Evolutionary conservation across 2,797 vertebrate species (phyloP).

Genomic region (Galaxias olidus): DNA sequence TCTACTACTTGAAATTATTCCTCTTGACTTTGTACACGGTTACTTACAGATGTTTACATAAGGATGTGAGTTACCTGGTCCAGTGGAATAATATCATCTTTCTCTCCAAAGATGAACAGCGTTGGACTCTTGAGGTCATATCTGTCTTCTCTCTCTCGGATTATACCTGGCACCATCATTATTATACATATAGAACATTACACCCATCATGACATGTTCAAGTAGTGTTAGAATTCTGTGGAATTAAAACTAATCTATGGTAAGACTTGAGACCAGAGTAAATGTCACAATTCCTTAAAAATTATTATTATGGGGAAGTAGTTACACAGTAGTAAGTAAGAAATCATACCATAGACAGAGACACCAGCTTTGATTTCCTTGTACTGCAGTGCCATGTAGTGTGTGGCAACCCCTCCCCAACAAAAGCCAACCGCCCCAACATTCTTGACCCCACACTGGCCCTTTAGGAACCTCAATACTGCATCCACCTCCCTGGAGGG

Average conservation of each 20-base stretch:
- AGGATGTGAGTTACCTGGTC: slow-evolving; percentile 72
- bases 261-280: no score
- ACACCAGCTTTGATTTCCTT: slow-evolving; percentile 75
- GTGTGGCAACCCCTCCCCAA: slow-evolving; percentile 78
- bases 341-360: slow-evolving; percentile 73
- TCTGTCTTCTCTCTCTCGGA: slow-evolving; percentile 71
- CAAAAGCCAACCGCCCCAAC: slow-evolving; percentile 78
- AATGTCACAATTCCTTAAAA: no score
- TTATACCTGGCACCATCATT: slow-evolving; percentile 66
- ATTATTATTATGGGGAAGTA: no score
- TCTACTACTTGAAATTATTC: background rate
- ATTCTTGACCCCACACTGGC: slow-evolving; percentile 67
- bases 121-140: slow-evolving; percentile 75
- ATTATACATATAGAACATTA: background rate
- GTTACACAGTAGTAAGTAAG: no score
- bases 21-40: no score
- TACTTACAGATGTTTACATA: no score
- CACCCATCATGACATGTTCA: no score
- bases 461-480: slow-evolving; percentile 75
- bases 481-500: slow-evolving; percentile 50
- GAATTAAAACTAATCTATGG: no score
- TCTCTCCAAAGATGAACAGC: slow-evolving; percentile 84
- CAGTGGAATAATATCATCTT: slow-evolving; percentile 73
- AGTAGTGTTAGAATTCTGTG: no score
- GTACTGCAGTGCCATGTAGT: slow-evolving; percentile 75